Evolutionary conservation across 2,113 vertebrate genomes (phyloP), one percentile per base, ranked within the genome.

Genomic region (Stigmatopora nigra): DNA sequence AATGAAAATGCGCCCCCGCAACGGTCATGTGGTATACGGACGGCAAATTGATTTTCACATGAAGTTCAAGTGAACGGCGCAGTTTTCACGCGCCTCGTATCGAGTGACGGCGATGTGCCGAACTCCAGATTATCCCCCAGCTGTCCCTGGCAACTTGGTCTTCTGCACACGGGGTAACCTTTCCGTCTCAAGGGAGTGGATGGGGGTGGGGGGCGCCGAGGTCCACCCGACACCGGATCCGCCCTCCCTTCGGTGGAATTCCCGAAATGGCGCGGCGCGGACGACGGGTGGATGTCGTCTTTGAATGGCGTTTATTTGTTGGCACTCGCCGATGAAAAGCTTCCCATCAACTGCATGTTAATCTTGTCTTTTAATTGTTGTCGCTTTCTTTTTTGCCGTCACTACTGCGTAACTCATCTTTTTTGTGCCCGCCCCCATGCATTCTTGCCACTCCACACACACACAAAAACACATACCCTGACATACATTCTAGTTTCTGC

Each of bases 271-370:
- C 9, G 76, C 69, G 74, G 84, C 87, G 82, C 79, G 65, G 49
- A 72, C 41, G 56, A 52, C 5, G 70, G 70, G 65, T 65, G 78
- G 48, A 53, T 81, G 88, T 91, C 89, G 92, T 93, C 87, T 90
- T 87, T 90, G 90, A 92, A 93, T 93, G 93, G 92, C 92, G 94
- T 97, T 97, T 95, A 95, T 97, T 93, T 91, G 92, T 94, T 95
- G 93, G 91, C 93, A 87, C 92, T 92, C 89, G 89, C 91, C 93
- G 84, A 88, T 91, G 91, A 96, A 97, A 93, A 88, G 71, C 86
- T 91, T 89, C 78, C 89, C 89, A 90, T 97, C 92, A 93, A 89
- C 93, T 93, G 89, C 88, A 89, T 92, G 92, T 95, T 93, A 94
- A 94, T 95, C 94, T 93, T 94, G 92, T 93, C 92, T 60, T n/a